Evolutionary conservation across 2,888 invertebrate genomes (phyloP).

Genomic region (Melikaiella ostensackeni): DNA sequence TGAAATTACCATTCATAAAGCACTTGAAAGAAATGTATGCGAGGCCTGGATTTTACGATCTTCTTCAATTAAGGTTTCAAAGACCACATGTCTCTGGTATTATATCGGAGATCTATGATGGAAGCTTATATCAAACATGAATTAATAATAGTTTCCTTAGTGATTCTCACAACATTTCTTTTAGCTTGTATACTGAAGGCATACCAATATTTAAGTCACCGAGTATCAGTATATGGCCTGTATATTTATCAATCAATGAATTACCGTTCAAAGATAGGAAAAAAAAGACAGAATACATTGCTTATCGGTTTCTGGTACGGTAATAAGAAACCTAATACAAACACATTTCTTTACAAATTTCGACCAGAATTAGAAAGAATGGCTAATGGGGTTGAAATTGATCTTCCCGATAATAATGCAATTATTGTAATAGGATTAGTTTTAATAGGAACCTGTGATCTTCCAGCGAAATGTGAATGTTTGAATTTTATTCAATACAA

Average conservation of each 20-base stretch:
- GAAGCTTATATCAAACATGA: background rate
- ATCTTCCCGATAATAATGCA: constrained; percentile 32
- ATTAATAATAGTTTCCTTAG: too few relatives aligned
- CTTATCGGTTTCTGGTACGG: too few relatives aligned
- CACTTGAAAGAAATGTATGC: constrained; percentile 45
- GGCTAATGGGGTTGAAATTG: constrained; percentile 16
- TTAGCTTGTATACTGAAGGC: too few relatives aligned
- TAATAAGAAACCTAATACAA: too few relatives aligned
- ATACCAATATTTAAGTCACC: too few relatives aligned
- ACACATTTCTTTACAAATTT: too few relatives aligned
- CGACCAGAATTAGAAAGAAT: constrained; percentile 19
- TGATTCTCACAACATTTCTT: too few relatives aligned
- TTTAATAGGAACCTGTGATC: constrained; percentile 41
- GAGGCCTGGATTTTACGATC: constrained; percentile 16
- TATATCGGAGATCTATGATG: constrained; percentile 43
- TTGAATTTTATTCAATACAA: constrained; percentile 53
- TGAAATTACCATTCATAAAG: constrained; percentile 36
- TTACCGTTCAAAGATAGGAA: too few relatives aligned
- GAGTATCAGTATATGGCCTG: too few relatives aligned
- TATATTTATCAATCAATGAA: too few relatives aligned
- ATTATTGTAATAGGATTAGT: constrained; percentile 44
- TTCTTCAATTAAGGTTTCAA: constrained; percentile 42
- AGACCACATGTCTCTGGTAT: constrained; percentile 34
- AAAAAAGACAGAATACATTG: too few relatives aligned
- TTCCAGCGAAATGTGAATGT: constrained; percentile 45